These are phyloP conservation scores for Podarcis lilfordi DNA, from an alignment of 2,797 vertebrate species.

Conservation along the genomic window DNA sequence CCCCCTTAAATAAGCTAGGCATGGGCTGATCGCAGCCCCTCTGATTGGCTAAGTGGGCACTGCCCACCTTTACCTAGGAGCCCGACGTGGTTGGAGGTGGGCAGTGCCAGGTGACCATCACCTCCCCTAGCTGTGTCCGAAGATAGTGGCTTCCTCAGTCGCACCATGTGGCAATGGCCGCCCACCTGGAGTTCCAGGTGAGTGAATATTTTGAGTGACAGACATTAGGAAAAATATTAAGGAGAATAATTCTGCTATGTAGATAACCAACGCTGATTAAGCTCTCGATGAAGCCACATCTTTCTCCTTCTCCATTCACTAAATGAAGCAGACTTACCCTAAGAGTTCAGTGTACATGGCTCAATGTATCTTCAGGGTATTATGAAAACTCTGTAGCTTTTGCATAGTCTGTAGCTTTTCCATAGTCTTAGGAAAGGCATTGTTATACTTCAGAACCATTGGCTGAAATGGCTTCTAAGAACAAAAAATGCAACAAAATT, in stretches of 20 bases:
- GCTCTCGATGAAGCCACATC: neutral
- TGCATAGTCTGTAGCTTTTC: neutral
- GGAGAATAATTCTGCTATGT: neutral
- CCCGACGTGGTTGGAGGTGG: no score
- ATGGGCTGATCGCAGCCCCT: no score
- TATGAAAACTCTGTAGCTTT: slow-evolving; percentile 38
- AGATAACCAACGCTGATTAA: neutral
- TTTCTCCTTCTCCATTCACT: neutral
- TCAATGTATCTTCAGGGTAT: slow-evolving; percentile 14
- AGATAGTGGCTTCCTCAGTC: no score
- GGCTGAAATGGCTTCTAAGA: slow-evolving; percentile 67
- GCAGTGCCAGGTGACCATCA: no score
- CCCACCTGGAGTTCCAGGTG: no score
- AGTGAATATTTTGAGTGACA: neutral
- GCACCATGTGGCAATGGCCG: no score
- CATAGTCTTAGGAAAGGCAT: slow-evolving; percentile 53
- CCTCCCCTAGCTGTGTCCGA: no score
- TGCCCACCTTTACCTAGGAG: no score
- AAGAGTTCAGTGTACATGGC: slow-evolving; percentile 19
- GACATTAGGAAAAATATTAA: neutral
- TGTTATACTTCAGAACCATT: slow-evolving; percentile 78
- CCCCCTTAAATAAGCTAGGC: no score
- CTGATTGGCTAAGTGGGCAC: no score
- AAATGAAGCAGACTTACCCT: neutral
- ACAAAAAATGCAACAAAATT: slow-evolving; percentile 31